Percentiles rank a stretch among this genome's conserved stretches.
Conservation (phyloP, 2,797 vertebrate species). For the Hippopotamyrus pictus region DNA sequence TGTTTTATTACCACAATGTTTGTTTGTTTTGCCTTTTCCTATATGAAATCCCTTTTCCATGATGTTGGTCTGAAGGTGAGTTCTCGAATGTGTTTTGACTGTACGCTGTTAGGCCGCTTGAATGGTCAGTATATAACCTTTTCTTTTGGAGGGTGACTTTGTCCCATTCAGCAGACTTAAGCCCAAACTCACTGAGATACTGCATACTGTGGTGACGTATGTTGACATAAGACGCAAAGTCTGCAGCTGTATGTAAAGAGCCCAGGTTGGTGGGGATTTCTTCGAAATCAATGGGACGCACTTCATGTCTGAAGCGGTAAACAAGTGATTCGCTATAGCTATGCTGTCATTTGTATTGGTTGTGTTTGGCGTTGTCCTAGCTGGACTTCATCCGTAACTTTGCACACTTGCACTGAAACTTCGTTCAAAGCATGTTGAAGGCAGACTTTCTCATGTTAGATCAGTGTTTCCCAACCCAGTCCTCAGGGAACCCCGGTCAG, state of each 20-base stretch:
- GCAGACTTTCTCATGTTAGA: not conserved
- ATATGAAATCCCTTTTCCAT: not conserved
- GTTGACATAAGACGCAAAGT: not conserved
- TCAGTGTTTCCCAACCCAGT: not conserved
- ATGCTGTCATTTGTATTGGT: not conserved
- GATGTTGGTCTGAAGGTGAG: not conserved
- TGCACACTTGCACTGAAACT: not conserved
- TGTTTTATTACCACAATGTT: not conserved
- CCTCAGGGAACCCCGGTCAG: too few relatives aligned
- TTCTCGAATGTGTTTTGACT: not conserved
- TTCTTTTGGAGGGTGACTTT: not conserved
- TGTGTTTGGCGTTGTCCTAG: not conserved
- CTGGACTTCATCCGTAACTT: not conserved
- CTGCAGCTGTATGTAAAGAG: not conserved
- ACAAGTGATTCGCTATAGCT: not conserved
- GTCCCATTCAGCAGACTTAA: not conserved
- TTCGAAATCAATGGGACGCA: not conserved
- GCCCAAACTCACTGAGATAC: not conserved
- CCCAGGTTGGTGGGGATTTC: not conserved
- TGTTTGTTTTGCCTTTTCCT: not conserved
- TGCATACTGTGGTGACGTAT: not conserved
- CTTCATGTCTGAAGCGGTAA: not conserved
- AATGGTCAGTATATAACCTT: not conserved
- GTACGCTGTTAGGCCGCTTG: not conserved
- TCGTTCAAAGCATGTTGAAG: not conserved